phyloP scores from a whole-genome alignment of 2,113 vertebrate species.

The Epinephelus moara region DNA sequence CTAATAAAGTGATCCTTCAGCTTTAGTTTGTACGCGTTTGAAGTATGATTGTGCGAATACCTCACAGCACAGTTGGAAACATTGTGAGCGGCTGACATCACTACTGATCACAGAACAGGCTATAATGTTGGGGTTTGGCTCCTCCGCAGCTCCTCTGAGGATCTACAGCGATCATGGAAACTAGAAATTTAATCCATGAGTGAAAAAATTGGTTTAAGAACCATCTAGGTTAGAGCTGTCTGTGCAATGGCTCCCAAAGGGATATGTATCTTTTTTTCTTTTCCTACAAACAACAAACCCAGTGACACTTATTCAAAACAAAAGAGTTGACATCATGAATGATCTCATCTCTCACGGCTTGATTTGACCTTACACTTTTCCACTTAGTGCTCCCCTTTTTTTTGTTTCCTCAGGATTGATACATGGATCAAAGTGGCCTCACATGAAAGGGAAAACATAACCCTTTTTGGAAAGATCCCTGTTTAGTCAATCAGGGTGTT shows the following conservation, averaged over 20 bases:
- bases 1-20: conserved; percentile 19
- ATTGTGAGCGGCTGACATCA: conserved; percentile 63
- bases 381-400: conserved; percentile 30
- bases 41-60: conserved; percentile 43
- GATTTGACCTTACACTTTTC: conserved; percentile 63
- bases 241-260: conserved; percentile 48
- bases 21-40: conserved; percentile 33
- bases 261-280: conserved; percentile 32
- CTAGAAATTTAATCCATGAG: conserved; percentile 67
- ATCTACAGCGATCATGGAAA: conserved; percentile 65
- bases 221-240: conserved; percentile 40
- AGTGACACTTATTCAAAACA: conserved; percentile 47
- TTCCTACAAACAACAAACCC: conserved; percentile 64
- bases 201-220: conserved; percentile 43
- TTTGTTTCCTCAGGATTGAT: conserved; percentile 56
- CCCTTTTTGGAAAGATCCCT: conserved; percentile 34
- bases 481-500: conserved; percentile 44
- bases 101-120: conserved; percentile 50
- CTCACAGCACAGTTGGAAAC: conserved; percentile 53
- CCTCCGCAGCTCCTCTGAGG: conserved; percentile 43
- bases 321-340: conserved; percentile 71
- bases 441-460: conserved; percentile 38
- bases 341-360: conserved; percentile 69
- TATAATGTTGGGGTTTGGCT: conserved; percentile 70
- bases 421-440: conserved; percentile 66